phyloP scores from a whole-genome alignment of 2,113 vertebrate genomes.

The Myrmecophaga tridactyla region DNA sequence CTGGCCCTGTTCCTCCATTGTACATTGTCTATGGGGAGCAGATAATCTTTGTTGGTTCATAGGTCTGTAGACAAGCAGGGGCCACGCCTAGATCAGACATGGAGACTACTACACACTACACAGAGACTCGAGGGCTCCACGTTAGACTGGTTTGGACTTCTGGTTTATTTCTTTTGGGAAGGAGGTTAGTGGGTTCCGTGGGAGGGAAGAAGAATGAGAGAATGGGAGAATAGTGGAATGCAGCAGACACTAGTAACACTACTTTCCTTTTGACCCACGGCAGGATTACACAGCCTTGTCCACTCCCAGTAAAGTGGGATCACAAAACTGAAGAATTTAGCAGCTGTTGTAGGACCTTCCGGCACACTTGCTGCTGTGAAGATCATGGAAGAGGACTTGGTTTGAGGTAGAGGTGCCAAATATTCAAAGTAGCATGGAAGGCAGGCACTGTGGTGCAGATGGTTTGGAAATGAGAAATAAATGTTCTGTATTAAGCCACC shows the following conservation, averaged over 20 bases:
- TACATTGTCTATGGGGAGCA: neutral
- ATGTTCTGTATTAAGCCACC: neutral
- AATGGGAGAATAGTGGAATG: neutral
- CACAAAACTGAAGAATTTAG: neutral
- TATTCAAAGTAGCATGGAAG: neutral
- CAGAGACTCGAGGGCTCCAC: neutral
- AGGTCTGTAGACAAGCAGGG: neutral
- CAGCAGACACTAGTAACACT: neutral
- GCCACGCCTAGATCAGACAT: neutral
- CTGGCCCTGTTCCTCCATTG: neutral
- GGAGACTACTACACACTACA: too few species aligned
- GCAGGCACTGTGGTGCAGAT: neutral
- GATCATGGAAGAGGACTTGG: neutral
- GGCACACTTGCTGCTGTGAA: neutral
- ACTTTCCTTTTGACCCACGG: neutral
- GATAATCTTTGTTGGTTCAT: neutral
- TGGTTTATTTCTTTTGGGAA: neutral
- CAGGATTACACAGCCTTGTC: neutral
- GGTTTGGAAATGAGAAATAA: neutral
- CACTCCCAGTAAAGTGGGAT: neutral
- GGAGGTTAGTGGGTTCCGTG: neutral
- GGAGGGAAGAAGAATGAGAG: neutral
- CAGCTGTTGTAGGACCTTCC: neutral
- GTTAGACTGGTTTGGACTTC: neutral
- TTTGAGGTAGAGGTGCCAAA: neutral